A percentile compares a stretch with the other conserved stretches of the same genome.
Evolutionary conservation across 37 sponge, comb jelly and placozoan genomes (phyloP).

Genomic region (Beroe forskalii): DNA sequence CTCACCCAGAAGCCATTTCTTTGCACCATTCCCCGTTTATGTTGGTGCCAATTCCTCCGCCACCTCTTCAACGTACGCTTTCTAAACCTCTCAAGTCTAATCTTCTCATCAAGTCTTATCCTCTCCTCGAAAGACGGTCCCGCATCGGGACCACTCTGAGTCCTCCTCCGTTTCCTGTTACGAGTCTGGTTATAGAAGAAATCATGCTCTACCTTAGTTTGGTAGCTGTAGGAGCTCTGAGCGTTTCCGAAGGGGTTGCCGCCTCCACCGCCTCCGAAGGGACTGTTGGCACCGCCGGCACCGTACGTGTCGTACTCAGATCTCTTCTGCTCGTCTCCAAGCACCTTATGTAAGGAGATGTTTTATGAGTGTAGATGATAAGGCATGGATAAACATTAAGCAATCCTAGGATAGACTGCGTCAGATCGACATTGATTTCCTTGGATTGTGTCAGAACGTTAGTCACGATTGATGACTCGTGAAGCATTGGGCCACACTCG

Average conservation of each 20-base stretch:
- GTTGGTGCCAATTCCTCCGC: not conserved
- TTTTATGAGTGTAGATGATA: no score
- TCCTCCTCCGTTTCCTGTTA: not conserved
- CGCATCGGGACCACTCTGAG: not conserved
- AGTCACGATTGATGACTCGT: no score
- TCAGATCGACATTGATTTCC: no score
- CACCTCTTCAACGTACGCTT: not conserved
- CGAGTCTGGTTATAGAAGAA: not conserved
- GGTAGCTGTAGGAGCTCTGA: slow-evolving; percentile 18
- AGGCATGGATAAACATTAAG: no score
- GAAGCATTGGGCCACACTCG: no score
- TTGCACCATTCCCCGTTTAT: not conserved
- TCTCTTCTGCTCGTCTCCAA: slow-evolving; percentile 21
- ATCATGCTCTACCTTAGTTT: slow-evolving; percentile 22
- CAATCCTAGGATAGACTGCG: no score
- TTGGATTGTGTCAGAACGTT: no score
- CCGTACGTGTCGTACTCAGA: slow-evolving; percentile 44
- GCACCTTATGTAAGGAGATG: no score
- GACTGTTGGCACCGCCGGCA: not conserved
- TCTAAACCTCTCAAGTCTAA: not conserved
- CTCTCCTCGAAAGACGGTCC: no score
- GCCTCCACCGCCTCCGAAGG: not conserved
- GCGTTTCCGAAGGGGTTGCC: slow-evolving; percentile 34
- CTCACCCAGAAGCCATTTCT: slow-evolving; percentile 36
- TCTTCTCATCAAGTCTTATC: not conserved